These are phyloP conservation scores for Scartelaos histophorus DNA, from an alignment of 2,113 vertebrate species.

Conservation along the genomic window DNA sequence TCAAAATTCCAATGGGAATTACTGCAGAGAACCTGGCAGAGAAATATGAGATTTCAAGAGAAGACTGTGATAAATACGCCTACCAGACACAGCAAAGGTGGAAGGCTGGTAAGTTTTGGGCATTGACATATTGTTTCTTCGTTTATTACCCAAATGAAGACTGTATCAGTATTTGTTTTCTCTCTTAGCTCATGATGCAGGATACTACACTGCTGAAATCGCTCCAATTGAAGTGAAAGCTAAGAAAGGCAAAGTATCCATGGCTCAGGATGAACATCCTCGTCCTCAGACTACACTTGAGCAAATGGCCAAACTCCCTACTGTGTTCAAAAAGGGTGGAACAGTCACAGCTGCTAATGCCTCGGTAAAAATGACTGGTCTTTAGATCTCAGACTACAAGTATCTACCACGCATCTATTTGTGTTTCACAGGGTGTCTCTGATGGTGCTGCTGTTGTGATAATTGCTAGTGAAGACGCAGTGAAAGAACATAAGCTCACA, in stretches of 20 bases:
- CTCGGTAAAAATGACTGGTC: slow-evolving; percentile 77
- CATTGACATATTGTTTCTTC: neutral
- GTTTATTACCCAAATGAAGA: neutral
- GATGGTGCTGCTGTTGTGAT: slow-evolving; percentile 92
- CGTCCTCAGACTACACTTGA: slow-evolving; percentile 91
- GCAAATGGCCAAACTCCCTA: slow-evolving; percentile 85
- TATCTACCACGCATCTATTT: neutral
- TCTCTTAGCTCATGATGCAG: slow-evolving; percentile 85
- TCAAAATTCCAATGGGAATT: slow-evolving; percentile 89
- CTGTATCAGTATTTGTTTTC: neutral
- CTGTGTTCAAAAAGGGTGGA: slow-evolving; percentile 93
- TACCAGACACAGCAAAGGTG: slow-evolving; percentile 89
- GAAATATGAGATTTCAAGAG: slow-evolving; percentile 85
- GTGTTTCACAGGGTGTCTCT: slow-evolving; percentile 82
- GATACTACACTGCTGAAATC: slow-evolving; percentile 87
- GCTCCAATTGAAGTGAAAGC: slow-evolving; percentile 91
- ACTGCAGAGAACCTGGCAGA: slow-evolving; percentile 96
- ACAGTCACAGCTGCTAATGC: slow-evolving; percentile 94
- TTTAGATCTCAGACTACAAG: neutral
- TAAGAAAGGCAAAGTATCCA: slow-evolving; percentile 84
- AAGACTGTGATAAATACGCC: slow-evolving; percentile 87
- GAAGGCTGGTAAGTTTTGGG: slow-evolving; percentile 84
- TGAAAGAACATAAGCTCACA: slow-evolving; percentile 87
- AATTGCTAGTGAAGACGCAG: slow-evolving; percentile 90
- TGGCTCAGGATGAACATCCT: slow-evolving; percentile 91